phyloP scores from a whole-genome alignment of 2,888 invertebrate genomes.

The Athalia cordata region DNA sequence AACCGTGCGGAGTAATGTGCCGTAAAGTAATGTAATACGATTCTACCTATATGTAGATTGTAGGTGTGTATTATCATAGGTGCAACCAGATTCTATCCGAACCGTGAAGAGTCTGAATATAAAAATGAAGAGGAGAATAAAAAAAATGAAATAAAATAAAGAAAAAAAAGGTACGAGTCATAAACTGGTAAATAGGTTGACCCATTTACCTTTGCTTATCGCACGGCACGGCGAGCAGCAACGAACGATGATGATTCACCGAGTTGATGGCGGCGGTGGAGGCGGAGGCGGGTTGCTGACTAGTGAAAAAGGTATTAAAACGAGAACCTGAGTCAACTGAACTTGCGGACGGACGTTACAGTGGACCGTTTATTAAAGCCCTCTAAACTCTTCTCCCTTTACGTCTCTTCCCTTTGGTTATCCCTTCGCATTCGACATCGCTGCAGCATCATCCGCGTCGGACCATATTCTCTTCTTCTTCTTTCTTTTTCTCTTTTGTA shows the following conservation, averaged over 20 bases:
- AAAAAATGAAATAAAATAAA: constrained; percentile 15
- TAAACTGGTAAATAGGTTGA: constrained; percentile 50
- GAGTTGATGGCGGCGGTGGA: constrained; percentile 5
- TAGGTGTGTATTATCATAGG: neutral
- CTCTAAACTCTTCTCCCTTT: neutral
- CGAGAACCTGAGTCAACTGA: constrained; percentile 53
- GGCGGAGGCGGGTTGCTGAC: constrained; percentile 58
- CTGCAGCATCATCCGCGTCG: too few species aligned
- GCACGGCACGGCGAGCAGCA: constrained; percentile 47
- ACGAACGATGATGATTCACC: constrained; percentile 24
- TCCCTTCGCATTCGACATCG: too few species aligned
- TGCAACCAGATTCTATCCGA: constrained; percentile 8
- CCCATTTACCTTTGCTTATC: constrained; percentile 56
- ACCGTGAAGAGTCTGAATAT: constrained; percentile 23
- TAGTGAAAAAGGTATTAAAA: constrained; percentile 52
- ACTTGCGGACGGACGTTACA: constrained; percentile 23
- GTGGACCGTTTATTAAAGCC: neutral
- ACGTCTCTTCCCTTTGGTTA: neutral
- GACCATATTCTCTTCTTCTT: too few species aligned
- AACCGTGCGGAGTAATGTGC: too few species aligned
- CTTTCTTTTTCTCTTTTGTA: too few species aligned
- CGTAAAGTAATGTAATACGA: too few species aligned
- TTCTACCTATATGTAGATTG: too few species aligned
- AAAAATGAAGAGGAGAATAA: constrained; percentile 8
- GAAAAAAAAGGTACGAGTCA: constrained; percentile 42